Evolutionary conservation across 2,888 invertebrate species (phyloP), one percentile per base, ranked within the genome.

Genomic region (Xylocampa areola): DNA sequence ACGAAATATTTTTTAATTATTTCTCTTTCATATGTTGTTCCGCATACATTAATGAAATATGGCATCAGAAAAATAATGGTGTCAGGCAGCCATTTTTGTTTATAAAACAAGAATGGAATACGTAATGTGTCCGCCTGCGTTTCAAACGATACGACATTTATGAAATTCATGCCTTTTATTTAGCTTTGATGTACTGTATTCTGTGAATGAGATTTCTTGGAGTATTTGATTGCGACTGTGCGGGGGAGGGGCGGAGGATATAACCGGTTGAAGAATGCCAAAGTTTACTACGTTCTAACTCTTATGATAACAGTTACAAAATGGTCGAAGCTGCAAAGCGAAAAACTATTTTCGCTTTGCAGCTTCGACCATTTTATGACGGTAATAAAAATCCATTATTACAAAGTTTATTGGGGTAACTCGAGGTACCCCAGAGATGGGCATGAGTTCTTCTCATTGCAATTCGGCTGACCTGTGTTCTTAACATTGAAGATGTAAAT

Each of bases 401-500:
- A 32, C 27, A 36, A 27, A 44, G 13, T 44, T 53, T 40, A 44
- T 39, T 48, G 13, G n/a, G 25, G 44, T 52, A 52, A 40, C 14
- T 39, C 10, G 27, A 47, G 39, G 21, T 36, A 23, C 37, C 33
- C 37, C 0, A 13, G 39, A 19, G 33, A 29, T 14, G 7, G n/a
- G 11, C n/a, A 6, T 48, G n/a, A 40, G 5, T 59, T 48, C 59
- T 59, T 59, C 19, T 52, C 14, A 17, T 23, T 33, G 16, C 2
- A 21, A 21, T 11, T 33, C 8, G 13, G 19, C 8, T 17, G 11
- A 7, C 16, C 11, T n/a, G 1, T 1, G 21, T 27, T 29, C 16
- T 32, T 17, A 17, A 41, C 51, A 25, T 61, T 50, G 19, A 19
- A 11, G 1, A n/a, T n/a, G 8, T 17, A 32, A 4, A 25, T 13